A percentile compares a stretch with the other conserved stretches of the same genome.
Conservation (phyloP, 2,888 invertebrate species). For the Eustalomyia histrio region DNA sequence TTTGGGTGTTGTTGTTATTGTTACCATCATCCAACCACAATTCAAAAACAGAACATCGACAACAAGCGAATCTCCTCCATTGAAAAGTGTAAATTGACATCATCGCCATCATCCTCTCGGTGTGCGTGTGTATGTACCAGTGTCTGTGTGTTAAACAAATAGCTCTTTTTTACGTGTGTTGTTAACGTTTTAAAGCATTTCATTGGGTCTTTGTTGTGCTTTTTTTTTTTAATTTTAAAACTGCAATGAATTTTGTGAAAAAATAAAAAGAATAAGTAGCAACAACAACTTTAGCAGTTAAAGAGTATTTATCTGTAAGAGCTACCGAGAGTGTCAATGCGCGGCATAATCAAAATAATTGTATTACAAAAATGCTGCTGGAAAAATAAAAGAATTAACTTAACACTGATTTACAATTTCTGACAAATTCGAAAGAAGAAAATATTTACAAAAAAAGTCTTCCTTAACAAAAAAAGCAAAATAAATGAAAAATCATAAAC, state of each 20-base stretch:
- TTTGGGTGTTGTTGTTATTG: constrained; percentile 12
- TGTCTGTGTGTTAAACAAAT: constrained; percentile 61
- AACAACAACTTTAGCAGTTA: constrained; percentile 65
- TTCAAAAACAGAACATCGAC: constrained; percentile 50
- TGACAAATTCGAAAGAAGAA: background rate
- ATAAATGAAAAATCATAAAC: background rate
- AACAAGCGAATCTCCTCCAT: constrained; percentile 52
- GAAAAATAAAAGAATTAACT: constrained; percentile 46
- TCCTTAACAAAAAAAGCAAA: background rate
- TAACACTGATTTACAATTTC: constrained; percentile 30
- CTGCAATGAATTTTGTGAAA: constrained; percentile 65
- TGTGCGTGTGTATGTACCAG: constrained; percentile 18
- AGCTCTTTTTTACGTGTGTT: constrained; percentile 60
- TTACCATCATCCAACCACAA: constrained; percentile 33
- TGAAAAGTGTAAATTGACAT: constrained; percentile 61
- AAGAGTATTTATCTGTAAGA: constrained; percentile 66
- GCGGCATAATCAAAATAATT: constrained; percentile 45
- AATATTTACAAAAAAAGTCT: constrained; percentile 3
- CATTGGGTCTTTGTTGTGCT: constrained; percentile 62
- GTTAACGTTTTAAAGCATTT: constrained; percentile 59
- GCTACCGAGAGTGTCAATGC: constrained; percentile 66
- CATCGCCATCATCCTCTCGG: constrained; percentile 50
- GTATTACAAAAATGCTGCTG: background rate
- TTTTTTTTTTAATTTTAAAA: constrained; percentile 55
- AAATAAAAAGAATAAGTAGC: constrained; percentile 65